A percentile compares a stretch with the other conserved stretches of the same genome.
Conservation (phyloP, 1,140 invertebrate species). For the Lepidotrigona ventralis region DNA sequence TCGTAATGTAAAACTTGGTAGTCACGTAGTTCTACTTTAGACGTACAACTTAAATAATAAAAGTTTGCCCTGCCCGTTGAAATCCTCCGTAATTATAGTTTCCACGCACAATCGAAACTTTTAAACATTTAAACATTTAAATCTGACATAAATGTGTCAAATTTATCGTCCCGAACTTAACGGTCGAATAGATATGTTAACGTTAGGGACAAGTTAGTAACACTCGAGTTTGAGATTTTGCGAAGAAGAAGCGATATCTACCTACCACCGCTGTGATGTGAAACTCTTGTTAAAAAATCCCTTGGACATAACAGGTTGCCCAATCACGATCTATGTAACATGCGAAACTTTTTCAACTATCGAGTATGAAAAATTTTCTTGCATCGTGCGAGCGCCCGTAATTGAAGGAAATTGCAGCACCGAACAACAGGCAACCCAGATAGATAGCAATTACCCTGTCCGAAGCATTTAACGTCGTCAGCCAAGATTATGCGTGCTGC, state of each 20-base stretch:
- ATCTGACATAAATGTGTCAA: neutral
- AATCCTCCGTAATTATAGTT: neutral
- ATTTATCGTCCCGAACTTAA: neutral
- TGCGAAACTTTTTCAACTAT: neutral
- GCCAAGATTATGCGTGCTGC: neutral
- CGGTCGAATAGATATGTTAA: neutral
- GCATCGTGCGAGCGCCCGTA: neutral
- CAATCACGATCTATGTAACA: no score
- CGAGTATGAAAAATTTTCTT: neutral
- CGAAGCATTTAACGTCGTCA: neutral
- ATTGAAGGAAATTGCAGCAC: neutral
- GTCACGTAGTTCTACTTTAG: neutral
- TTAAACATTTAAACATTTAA: no score
- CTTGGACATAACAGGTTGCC: neutral
- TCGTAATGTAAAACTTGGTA: neutral
- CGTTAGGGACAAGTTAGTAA: neutral
- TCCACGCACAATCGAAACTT: neutral
- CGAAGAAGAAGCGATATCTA: neutral
- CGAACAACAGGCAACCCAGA: neutral
- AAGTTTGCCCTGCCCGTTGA: neutral
- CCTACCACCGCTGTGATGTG: neutral
- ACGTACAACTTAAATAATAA: neutral
- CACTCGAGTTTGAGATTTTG: conserved; percentile 13
- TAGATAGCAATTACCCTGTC: neutral
- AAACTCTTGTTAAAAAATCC: neutral